These are phyloP conservation scores for Drosophila kohkoa DNA, from an alignment of 1,140 invertebrate species.

Conservation along the genomic window DNA sequence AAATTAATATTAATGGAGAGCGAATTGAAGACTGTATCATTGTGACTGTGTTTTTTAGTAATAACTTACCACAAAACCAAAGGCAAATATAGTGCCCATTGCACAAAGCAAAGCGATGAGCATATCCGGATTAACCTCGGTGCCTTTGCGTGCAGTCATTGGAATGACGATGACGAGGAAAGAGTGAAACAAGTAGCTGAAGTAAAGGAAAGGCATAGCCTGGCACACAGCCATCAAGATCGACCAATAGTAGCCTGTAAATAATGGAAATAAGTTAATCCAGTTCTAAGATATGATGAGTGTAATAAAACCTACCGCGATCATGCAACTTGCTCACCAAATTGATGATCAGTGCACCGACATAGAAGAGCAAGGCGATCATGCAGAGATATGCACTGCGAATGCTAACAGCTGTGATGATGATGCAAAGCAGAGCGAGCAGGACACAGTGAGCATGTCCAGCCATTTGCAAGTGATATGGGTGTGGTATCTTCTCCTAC, in stretches of 20 bases:
- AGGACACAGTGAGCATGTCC: constrained; percentile 68
- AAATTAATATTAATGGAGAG: too few relatives aligned
- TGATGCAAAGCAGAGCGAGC: constrained; percentile 59
- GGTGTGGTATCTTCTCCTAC: constrained; percentile 59
- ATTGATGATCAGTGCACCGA: constrained; percentile 64
- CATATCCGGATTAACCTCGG: constrained; percentile 87
- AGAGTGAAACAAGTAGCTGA: constrained; percentile 88
- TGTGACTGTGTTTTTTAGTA: too few relatives aligned
- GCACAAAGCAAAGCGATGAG: constrained; percentile 85
- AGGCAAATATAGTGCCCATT: constrained; percentile 75
- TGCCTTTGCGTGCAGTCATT: constrained; percentile 88
- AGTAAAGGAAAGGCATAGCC: constrained; percentile 84
- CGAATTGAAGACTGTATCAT: too few relatives aligned
- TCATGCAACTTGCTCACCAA: constrained; percentile 63
- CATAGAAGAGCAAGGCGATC: constrained; percentile 75
- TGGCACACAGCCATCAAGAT: constrained; percentile 85
- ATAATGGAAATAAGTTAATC: not conserved
- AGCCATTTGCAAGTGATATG: constrained; percentile 68
- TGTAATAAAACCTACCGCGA: constrained; percentile 59
- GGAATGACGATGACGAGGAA: constrained; percentile 89
- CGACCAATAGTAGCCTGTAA: constrained; percentile 86
- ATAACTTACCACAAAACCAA: constrained; percentile 69
- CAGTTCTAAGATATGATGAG: not conserved
- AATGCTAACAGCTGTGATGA: constrained; percentile 53
- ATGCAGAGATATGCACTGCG: constrained; percentile 70